These are phyloP conservation scores for Catocala nupta DNA, from an alignment of 2,888 invertebrate species.

Conservation along the genomic window DNA sequence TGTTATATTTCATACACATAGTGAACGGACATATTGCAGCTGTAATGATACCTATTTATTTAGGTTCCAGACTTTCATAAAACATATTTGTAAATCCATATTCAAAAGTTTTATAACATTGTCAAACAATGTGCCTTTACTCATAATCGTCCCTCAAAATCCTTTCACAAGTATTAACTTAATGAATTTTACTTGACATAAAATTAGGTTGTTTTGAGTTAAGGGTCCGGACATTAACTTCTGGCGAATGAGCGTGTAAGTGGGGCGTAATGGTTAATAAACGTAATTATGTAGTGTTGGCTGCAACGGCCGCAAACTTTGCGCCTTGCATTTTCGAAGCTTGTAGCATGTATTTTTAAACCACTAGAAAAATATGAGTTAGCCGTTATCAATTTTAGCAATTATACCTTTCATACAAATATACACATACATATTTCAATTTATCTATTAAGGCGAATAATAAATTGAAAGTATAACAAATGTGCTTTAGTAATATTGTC, in stretches of 20 bases:
- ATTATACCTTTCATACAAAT: too few relatives aligned
- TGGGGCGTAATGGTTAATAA: constrained; percentile 56
- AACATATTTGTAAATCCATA: not conserved
- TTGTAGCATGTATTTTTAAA: not conserved
- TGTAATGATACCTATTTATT: constrained; percentile 34
- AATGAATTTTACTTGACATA: constrained; percentile 68
- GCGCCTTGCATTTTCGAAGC: constrained; percentile 31
- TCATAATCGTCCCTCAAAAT: constrained; percentile 55
- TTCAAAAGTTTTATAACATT: constrained; percentile 8
- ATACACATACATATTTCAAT: too few relatives aligned
- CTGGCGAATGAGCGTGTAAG: constrained; percentile 52
- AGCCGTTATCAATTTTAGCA: too few relatives aligned
- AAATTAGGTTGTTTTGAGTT: constrained; percentile 63
- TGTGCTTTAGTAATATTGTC: too few relatives aligned
- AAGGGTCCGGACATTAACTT: constrained; percentile 61
- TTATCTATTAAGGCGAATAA: too few relatives aligned
- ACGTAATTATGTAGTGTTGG: constrained; percentile 52
- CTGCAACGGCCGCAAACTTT: constrained; percentile 34
- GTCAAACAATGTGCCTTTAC: constrained; percentile 36
- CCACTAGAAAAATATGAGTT: too few relatives aligned
- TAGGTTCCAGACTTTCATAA: constrained; percentile 16
- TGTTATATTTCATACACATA: constrained; percentile 22
- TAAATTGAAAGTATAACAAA: too few relatives aligned
- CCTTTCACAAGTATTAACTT: constrained; percentile 59
- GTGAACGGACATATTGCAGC: constrained; percentile 27